Evolutionary conservation across 2,113 vertebrate species (phyloP), one percentile per base, ranked within the genome.

Genomic region (Hippopotamus amphibius): DNA sequence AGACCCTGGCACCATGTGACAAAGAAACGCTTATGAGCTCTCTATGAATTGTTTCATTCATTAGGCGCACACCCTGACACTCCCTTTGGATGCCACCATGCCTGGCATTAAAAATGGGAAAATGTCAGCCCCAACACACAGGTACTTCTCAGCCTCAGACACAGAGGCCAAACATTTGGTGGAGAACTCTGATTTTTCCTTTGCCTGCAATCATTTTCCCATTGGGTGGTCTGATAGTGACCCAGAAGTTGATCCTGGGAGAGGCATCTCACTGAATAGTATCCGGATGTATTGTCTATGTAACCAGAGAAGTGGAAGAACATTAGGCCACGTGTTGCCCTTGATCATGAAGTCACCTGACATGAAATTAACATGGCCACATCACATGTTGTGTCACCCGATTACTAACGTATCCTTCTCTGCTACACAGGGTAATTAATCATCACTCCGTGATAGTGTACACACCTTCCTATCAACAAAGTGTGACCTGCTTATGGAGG

Each of bases 261-360:
- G 80, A 57, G 50, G 48, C 11, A 80, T 48, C 3, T 37, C n/a
- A n/a, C 1, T 17, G 55, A 63, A 37, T 50, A 28, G 14, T 10
- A 37, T 6, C 33, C 41, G 33, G 7, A 55, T 69, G 50, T 48
- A 88, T 86, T 91, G 19, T 8, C 59, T 33, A 4, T 1, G 68
- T 48, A 33, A 61, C 24, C 72, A 82, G 72, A 26, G 48, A 80
- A 46, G 14, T n/a, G 10, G 17, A 89, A n/a, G 61, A 72, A 7
- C 88, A 80, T 79, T 17, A 93, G 72, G 53, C 5, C 80, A 24
- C 3, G 7, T 3, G 16, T 63, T 53, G 28, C 41, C 63, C 24
- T 92, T 74, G 84, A 97, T 97, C 97, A 96, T 90, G 69, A 97
- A 98, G 97, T 97, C 97, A 96, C 95, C 98, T 98, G 98, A 98